A percentile compares a stretch with the other conserved stretches of the same genome.
Conservation (phyloP, 2,888 invertebrate species). For the Bugula neritina region DNA sequence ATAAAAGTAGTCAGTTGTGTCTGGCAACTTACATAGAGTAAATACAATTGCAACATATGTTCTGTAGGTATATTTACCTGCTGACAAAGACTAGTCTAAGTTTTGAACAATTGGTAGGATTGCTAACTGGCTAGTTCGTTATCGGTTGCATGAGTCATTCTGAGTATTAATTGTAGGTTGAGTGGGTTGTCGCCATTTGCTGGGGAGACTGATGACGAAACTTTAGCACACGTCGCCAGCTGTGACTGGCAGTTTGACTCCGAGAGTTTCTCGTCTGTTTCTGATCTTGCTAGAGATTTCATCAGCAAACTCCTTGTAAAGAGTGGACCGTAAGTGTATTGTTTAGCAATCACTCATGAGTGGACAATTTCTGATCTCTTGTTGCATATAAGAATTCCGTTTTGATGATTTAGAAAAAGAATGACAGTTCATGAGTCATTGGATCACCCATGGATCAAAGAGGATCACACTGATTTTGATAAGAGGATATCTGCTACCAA, state of each 20-base stretch:
- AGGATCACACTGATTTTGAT: constrained; percentile 54
- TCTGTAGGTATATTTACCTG: too few species aligned
- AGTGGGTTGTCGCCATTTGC: constrained; percentile 51
- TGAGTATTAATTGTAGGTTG: constrained; percentile 36
- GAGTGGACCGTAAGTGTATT: constrained; percentile 41
- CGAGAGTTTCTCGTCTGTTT: constrained; percentile 45
- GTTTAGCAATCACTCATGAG: too few species aligned
- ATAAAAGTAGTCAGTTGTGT: too few species aligned
- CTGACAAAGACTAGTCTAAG: too few species aligned
- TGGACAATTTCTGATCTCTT: too few species aligned
- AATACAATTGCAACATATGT: too few species aligned
- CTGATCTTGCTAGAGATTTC: constrained; percentile 48
- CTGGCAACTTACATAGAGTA: too few species aligned
- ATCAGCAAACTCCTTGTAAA: constrained; percentile 43
- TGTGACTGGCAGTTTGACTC: constrained; percentile 46
- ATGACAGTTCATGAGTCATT: constrained; percentile 54
- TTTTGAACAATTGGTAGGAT: too few species aligned
- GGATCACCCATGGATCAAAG: constrained; percentile 54
- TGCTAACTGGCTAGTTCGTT: too few species aligned
- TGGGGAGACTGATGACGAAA: constrained; percentile 47
- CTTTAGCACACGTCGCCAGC: constrained; percentile 42
- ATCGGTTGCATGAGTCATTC: too few species aligned
- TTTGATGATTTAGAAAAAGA: constrained; percentile 42
- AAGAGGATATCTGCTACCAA: constrained; percentile 70
- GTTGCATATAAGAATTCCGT: too few species aligned